These are phyloP conservation scores for Cebidichthys violaceus DNA, from an alignment of 2,113 vertebrate species.

Conservation along the genomic window DNA sequence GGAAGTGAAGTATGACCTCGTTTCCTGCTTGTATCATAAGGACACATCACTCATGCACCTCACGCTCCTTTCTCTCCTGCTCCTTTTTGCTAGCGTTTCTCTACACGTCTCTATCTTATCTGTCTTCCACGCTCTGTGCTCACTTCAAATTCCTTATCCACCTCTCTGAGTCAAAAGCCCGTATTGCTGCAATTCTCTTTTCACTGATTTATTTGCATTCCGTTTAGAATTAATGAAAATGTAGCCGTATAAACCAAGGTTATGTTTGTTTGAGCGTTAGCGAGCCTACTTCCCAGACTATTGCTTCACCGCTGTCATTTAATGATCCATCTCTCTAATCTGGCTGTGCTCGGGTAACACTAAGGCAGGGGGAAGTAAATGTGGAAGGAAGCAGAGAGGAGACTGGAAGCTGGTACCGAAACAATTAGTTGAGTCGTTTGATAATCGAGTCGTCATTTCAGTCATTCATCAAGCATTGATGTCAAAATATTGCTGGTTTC, in stretches of 20 bases:
- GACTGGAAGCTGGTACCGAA: neutral
- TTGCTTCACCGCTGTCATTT: conserved; percentile 65
- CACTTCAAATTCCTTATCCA: conserved; percentile 70
- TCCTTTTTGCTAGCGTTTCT: conserved; percentile 38
- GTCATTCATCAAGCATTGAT: neutral
- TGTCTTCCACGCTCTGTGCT: conserved; percentile 62
- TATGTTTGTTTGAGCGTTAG: conserved; percentile 76
- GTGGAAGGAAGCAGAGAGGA: conserved; percentile 4
- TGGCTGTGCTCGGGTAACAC: conserved; percentile 38
- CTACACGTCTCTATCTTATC: conserved; percentile 73
- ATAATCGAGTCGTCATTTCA: neutral
- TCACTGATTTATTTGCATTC: conserved; percentile 76
- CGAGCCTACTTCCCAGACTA: conserved; percentile 50
- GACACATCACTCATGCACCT: conserved; percentile 73
- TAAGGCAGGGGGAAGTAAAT: conserved; percentile 16
- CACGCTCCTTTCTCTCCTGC: conserved; percentile 46
- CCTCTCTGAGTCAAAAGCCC: conserved; percentile 59
- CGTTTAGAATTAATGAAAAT: conserved; percentile 73
- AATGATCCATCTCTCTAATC: conserved; percentile 66
- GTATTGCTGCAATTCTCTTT: conserved; percentile 70
- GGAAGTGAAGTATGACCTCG: conserved; percentile 56
- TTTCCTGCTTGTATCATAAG: conserved; percentile 56
- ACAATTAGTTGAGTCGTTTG: neutral
- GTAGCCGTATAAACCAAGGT: conserved; percentile 70
- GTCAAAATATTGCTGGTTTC: neutral